Evolutionary conservation across 2,797 vertebrate genomes (phyloP).

Genomic region (Enteromius unitaeniatus): DNA sequence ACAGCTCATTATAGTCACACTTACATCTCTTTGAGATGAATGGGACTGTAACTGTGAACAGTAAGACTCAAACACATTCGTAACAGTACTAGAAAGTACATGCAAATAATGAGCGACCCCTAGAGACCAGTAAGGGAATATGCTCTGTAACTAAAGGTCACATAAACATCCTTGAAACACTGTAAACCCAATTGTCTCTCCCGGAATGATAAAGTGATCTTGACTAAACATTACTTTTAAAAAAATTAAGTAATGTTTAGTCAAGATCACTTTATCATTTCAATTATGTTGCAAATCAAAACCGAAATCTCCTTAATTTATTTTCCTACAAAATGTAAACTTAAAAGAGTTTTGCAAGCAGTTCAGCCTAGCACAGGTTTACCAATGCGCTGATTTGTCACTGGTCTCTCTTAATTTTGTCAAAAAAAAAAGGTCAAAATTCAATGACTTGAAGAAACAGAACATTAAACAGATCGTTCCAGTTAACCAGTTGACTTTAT

Average conservation of each 20-base stretch:
- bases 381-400: no score
- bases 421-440: no score
- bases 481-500: no score
- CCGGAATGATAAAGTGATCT: not conserved
- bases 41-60: not conserved
- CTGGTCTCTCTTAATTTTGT: no score
- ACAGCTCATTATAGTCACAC: not conserved
- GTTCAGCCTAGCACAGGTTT: not conserved
- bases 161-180: not conserved
- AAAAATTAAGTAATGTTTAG: no score
- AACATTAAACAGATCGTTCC: no score
- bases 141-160: not conserved
- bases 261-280: not conserved
- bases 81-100: not conserved
- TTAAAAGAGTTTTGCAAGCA: no score
- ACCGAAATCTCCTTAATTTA: not conserved
- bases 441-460: no score
- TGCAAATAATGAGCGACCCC: conserved; percentile 15
- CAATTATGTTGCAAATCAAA: not conserved
- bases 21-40: not conserved
- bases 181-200: not conserved
- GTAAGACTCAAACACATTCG: not conserved
- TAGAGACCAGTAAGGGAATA: not conserved
- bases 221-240: not conserved
- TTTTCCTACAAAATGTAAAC: not conserved